Evolutionary conservation across 2,797 vertebrate species (phyloP), one percentile per base, ranked within the genome.

Genomic region (Chelmon rostratus): DNA sequence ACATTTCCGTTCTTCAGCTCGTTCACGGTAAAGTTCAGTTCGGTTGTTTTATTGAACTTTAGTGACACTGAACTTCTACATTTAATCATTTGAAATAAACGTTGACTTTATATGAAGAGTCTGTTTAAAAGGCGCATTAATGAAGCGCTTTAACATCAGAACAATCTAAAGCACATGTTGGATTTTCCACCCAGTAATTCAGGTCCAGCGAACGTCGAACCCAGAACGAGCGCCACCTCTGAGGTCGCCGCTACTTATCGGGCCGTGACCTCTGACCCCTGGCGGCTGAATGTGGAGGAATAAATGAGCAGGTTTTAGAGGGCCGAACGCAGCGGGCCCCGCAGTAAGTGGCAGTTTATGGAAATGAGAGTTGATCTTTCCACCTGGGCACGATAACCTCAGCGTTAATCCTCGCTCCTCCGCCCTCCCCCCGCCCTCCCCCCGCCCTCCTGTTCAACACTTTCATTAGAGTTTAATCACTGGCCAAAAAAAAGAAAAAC

Each of bases 391-490:
- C 46, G 90, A 89, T 91, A 91, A 92, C 89, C 87, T 68, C 72
- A 1, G 13, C 68, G 81, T 80, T 92, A 93, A 93, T 92, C 91
- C 90, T 73, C 44, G 33, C 80, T 49, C 47, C 38, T 64, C 69
- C 47, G 56, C 66, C 86, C 85, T 76, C 73, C 81, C 82, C 86
- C 59, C 38, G 6, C 11, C 38, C 38, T 40, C 38, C 38, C 83
- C 82, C 64, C 33, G 84, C 71, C 86, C 85, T 78, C 74, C 85
- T 85, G 88, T 79, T 89, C 90, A 79, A 84, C 89, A 73, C 89
- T 89, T 89, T 90, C 87, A 91, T 93, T 92, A 88, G 77, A 89
- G 86, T 91, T 87, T 93, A 93, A 95, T 78, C 76, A 19, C 23
- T 0, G 25, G 61, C 21, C 53, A 10, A 13, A 52, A 44, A n/a